Percentiles rank a stretch among this genome's conserved stretches.
Conservation (phyloP, 2,113 vertebrate species). For the Tilapia sparmanii region DNA sequence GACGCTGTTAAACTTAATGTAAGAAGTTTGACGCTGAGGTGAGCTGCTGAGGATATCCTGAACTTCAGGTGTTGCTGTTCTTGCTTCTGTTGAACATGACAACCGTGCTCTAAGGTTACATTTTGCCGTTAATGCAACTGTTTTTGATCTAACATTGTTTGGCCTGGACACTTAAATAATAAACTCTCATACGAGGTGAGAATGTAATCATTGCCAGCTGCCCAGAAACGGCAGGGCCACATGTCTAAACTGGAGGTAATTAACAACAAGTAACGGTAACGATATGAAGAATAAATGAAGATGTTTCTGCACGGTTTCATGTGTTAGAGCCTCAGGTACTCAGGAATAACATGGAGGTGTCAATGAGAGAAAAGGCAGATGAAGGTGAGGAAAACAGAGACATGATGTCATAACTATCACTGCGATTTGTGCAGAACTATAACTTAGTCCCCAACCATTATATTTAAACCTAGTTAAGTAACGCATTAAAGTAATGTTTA, state of each 20-base stretch:
- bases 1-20: background rate
- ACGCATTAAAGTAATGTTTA: background rate
- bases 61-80: background rate
- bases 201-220: background rate
- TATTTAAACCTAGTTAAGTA: background rate
- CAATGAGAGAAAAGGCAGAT: background rate
- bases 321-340: background rate
- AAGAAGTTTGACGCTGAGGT: background rate
- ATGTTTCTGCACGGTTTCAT: background rate
- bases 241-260: background rate
- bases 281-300: background rate
- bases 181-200: background rate
- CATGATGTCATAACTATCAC: fast-evolving
- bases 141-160: background rate
- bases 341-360: background rate
- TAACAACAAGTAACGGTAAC: background rate
- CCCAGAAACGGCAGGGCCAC: background rate
- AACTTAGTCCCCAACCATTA: background rate
- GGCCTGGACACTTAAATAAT: background rate
- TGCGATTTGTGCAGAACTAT: background rate
- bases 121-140: background rate
- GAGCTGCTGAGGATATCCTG: background rate
- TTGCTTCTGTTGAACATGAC: background rate
- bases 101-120: background rate
- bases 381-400: background rate